Evolutionary conservation across 2,113 vertebrate species (phyloP).

Genomic region (Cephalophus harveyi): DNA sequence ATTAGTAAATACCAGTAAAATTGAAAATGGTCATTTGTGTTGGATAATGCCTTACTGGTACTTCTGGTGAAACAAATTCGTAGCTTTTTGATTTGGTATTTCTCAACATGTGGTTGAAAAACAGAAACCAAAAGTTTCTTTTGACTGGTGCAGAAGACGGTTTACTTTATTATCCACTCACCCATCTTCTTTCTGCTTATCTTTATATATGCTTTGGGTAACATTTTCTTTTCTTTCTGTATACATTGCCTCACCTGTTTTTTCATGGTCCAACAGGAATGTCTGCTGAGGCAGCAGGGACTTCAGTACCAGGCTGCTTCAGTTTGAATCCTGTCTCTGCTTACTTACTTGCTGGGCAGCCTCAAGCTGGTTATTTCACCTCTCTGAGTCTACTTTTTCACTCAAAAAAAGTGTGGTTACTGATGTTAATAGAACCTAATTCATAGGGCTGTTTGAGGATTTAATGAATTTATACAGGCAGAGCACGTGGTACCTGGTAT

Average conservation of each 20-base stretch:
- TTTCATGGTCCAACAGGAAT: not conserved
- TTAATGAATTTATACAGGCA: not conserved
- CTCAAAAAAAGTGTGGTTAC: not conserved
- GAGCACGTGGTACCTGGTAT: not conserved
- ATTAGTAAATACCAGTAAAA: not conserved
- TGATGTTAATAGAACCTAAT: not conserved
- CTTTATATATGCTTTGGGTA: not conserved
- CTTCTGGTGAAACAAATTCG: not conserved
- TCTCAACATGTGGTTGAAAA: slow-evolving; percentile 5
- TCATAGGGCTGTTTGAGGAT: not conserved
- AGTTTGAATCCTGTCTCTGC: not conserved
- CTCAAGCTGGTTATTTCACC: not conserved
- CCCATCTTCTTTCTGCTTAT: not conserved
- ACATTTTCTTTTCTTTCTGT: not conserved
- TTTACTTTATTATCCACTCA: not conserved
- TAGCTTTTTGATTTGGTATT: not conserved
- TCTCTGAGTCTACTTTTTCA: not conserved
- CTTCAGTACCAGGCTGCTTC: too few relatives aligned
- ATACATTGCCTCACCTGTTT: not conserved
- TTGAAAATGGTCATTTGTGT: not conserved
- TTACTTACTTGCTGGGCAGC: not conserved
- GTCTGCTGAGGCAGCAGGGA: not conserved
- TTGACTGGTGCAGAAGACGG: not conserved
- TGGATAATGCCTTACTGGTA: not conserved
- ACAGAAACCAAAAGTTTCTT: not conserved